Percentiles rank a stretch among this genome's conserved stretches.
Evolutionary conservation across 2,888 invertebrate species (phyloP).

Genomic region (Caenorhabditis sulstoni): DNA sequence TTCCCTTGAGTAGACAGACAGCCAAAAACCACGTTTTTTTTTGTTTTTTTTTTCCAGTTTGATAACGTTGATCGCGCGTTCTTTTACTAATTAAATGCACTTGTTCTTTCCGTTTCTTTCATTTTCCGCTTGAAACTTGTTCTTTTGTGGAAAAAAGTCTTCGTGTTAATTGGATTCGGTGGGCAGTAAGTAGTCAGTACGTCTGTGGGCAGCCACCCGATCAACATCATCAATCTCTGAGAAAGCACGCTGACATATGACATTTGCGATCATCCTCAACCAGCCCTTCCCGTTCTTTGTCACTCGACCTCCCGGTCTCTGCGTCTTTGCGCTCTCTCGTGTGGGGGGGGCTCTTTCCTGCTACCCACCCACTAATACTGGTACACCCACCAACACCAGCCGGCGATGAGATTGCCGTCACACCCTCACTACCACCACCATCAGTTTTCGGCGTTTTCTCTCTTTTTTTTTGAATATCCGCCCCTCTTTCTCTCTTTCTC

Average conservation of each 20-base stretch:
- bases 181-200: constrained; percentile 18
- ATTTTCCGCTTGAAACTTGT: neutral
- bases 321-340: constrained; percentile 11
- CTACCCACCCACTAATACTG: constrained; percentile 44
- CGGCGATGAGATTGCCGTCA: constrained; percentile 51
- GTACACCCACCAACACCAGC: constrained; percentile 38
- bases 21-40: neutral
- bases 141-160: neutral
- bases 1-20: constrained; percentile 8
- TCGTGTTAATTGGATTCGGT: constrained; percentile 29
- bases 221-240: constrained; percentile 53
- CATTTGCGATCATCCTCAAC: constrained; percentile 59
- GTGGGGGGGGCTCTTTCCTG: constrained; percentile 33
- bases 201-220: constrained; percentile 41
- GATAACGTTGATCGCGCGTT: constrained; percentile 23
- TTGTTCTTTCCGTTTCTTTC: neutral
- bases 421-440: constrained; percentile 7
- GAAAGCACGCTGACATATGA: constrained; percentile 59
- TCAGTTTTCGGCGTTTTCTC: neutral
- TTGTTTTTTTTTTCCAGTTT: constrained; percentile 10
- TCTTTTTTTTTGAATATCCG: constrained; percentile 12
- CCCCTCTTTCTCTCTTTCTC: neutral
- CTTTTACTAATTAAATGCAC: neutral
- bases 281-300: constrained; percentile 33
- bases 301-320: constrained; percentile 28